A percentile compares a stretch with the other conserved stretches of the same genome.
Evolutionary conservation across 2,888 invertebrate species (phyloP).

Genomic region (Tridacna crocea): DNA sequence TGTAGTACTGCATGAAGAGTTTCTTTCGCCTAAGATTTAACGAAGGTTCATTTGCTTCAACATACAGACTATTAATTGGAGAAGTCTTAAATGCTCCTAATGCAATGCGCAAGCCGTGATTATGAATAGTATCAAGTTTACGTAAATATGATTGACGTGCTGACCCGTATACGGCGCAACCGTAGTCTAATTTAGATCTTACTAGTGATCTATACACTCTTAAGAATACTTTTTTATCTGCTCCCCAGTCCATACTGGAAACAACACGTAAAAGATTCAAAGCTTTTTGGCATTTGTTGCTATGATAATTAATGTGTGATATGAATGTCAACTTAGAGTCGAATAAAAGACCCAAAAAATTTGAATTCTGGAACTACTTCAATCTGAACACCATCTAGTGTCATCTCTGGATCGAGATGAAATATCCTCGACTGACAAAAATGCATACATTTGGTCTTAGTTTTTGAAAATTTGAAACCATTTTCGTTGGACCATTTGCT

Average conservation of each 20-base stretch:
- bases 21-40: constrained; percentile 13
- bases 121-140: constrained; percentile 49
- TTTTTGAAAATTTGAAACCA: too few relatives aligned
- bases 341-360: too few relatives aligned
- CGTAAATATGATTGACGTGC: constrained; percentile 47
- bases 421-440: too few relatives aligned
- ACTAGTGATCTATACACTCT: constrained; percentile 36
- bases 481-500: too few relatives aligned
- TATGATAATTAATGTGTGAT: too few relatives aligned
- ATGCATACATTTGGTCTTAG: too few relatives aligned
- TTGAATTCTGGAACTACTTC: too few relatives aligned
- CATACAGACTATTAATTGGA: constrained; percentile 35
- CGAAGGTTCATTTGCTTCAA: constrained; percentile 40
- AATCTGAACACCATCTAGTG: too few relatives aligned
- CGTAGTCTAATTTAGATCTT: constrained; percentile 56
- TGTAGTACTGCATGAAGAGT: constrained; percentile 23
- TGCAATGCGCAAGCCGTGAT: constrained; percentile 47
- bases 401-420: too few relatives aligned
- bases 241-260: constrained; percentile 43
- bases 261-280: constrained; percentile 37
- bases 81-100: constrained; percentile 43
- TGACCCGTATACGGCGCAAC: constrained; percentile 43
- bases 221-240: constrained; percentile 34
- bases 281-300: constrained; percentile 45
- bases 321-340: too few relatives aligned